Evolutionary conservation across 2,797 vertebrate genomes (phyloP).

Genomic region (Cephalopachus bancanus): DNA sequence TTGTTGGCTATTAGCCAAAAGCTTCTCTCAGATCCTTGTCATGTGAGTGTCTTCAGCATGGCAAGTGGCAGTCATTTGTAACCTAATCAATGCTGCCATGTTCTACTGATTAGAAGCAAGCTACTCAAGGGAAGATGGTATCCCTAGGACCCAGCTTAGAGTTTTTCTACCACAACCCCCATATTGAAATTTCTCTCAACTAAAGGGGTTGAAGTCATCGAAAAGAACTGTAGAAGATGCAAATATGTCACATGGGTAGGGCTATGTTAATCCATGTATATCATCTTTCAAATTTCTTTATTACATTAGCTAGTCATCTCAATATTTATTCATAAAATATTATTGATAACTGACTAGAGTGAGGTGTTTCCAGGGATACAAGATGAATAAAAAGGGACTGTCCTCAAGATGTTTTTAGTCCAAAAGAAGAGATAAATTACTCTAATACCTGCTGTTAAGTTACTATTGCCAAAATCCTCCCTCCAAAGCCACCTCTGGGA

Average conservation of each 20-base stretch:
- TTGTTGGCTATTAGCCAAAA: background rate
- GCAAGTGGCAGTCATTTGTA: background rate
- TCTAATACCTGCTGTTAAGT: background rate
- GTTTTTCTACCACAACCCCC: background rate
- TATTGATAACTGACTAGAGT: background rate
- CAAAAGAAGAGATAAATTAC: conserved; percentile 13
- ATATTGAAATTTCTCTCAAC: background rate
- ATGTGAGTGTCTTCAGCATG: background rate
- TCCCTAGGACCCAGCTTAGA: background rate
- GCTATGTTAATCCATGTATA: background rate
- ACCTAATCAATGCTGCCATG: background rate
- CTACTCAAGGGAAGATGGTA: background rate
- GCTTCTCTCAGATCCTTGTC: background rate
- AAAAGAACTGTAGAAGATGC: background rate
- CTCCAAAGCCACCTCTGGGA: background rate
- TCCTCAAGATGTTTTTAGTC: background rate
- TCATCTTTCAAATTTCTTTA: background rate
- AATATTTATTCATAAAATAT: background rate
- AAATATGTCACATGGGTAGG: background rate
- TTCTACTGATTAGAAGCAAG: background rate
- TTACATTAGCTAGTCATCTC: background rate
- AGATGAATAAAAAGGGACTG: background rate
- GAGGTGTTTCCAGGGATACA: background rate
- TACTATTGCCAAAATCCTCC: background rate
- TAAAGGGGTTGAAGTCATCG: background rate